Evolutionary conservation across 2,797 vertebrate species (phyloP), one percentile per base, ranked within the genome.

Genomic region (Ceryle rudis): DNA sequence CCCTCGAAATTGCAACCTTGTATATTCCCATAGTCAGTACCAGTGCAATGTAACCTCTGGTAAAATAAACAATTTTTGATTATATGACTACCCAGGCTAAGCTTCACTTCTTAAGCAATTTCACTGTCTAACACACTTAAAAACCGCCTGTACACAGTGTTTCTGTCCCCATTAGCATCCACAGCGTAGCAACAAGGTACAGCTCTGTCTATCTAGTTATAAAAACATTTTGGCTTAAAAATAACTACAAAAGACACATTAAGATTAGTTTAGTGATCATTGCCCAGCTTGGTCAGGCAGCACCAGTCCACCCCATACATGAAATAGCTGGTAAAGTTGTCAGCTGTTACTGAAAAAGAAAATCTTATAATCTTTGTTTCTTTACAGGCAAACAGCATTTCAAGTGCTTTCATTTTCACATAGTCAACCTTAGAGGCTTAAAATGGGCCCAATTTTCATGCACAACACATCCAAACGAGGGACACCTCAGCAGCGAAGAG

Each of bases 61-160:
- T 70, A 89, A 97, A 96, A 89, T 81, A 91, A 96, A 94, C 83
- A 3, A 73, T n/a, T 79, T 81, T 69, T 97, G 70, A 80, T 96
- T 93, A 77, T 25, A 93, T 35, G 81, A 80, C 79, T 90, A 85
- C 25, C 23, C 86, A 91, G 74, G 86, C 52, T 94, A 93, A 91
- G 44, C 49, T 81, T 87, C 25, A 75, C 31, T 91, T 87, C 67
- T 79, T 90, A 79, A 96, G 92, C 72, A 83, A 86, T 88, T 96
- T 95, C 75, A 81, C 81, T 54, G 81, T 61, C 70, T 97, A 80
- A 91, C 72, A 74, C 65, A 65, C 73, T 89, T 95, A 5, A 78
- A 88, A 78, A 92, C 26, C 21, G 83, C 47, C 52, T 41, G 13
- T 55, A 80, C 83, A 75, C 42, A 51, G 49, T 2, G 1, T 46